phyloP scores from a whole-genome alignment of 2,113 vertebrate genomes.

The Trichechus manatus region DNA sequence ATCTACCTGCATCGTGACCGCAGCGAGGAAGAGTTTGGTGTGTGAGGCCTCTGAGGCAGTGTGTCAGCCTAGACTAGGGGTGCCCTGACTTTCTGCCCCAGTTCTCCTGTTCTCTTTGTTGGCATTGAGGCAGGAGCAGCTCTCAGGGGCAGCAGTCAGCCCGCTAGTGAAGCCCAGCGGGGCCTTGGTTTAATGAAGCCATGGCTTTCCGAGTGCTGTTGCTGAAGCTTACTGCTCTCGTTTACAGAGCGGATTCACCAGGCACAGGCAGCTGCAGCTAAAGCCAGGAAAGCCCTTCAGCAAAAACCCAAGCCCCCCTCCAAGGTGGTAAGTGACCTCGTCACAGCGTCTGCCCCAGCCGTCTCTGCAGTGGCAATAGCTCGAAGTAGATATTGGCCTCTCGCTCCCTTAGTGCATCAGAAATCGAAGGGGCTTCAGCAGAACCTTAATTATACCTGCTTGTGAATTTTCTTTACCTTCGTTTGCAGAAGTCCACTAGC shows the following conservation, averaged over 20 bases:
- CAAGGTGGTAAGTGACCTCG: constrained; percentile 91
- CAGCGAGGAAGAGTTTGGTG: constrained; percentile 98
- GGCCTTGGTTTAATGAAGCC: neutral
- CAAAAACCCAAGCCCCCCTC: constrained; percentile 97
- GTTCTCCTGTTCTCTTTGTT: neutral
- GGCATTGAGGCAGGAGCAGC: neutral
- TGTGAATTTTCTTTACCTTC: neutral
- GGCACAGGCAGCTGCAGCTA: constrained; percentile 97
- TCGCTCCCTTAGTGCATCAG: neutral
- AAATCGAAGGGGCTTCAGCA: accelerated
- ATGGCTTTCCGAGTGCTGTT: neutral
- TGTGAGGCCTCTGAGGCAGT: constrained; percentile 62
- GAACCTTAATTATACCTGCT: neutral
- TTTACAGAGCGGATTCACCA: constrained; percentile 97
- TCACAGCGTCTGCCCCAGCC: neutral
- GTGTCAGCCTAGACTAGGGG: neutral
- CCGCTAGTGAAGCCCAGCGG: neutral
- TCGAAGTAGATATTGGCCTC: neutral
- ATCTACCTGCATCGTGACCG: constrained; percentile 97
- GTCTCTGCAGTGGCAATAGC: neutral
- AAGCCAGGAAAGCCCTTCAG: constrained; percentile 97
- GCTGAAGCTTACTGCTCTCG: constrained; percentile 4
- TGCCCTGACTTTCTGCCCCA: neutral
- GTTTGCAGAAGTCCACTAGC: constrained; percentile 92
- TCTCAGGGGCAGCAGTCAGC: neutral